Base-by-base conservation (phyloP, 2,797 vertebrate genomes). In the Tympanoctomys barrerae region DNA sequence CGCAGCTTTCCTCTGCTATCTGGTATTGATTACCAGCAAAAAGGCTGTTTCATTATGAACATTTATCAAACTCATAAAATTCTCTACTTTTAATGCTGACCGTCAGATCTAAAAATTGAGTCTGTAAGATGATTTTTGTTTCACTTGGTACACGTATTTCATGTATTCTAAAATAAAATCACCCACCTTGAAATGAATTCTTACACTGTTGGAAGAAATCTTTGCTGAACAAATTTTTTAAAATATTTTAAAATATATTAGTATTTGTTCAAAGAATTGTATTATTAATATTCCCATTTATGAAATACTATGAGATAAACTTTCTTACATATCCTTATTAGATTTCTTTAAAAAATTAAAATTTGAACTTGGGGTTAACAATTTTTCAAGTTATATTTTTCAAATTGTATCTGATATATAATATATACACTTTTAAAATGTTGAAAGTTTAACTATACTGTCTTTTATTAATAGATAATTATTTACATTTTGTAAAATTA, bases 401-500 rank as follows among this genome's bases (percentile, higher is more conserved):
- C 26, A 96, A 16, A 89, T 91, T 68, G 31, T 79, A 8, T 39
- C 2, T 26, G 73, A 12, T 54, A 54, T 21, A 46, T 12, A 26
- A 33, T 57, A 10, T 26, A 31, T 75, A 9, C 78, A 7, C 61
- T 89, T 97, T 94, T 66, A 36, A 96, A 91, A 80, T 96, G 85
- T 90, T 95, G 57, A 49, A 96, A 94, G 70, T 95, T 59, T 21
- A 79, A 5, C 0, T 89, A 77, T 90, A 39, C 22, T 87, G 68
- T 78, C 28, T 84, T 94, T 95, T 80, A 36, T 36, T 95, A 13
- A 87, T 90, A 94, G 66, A 88, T 81, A 57, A 79, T 46, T 80
- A 88, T 87, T 70, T 96, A 3, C 59, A 90, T 89, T 96, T 90
- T 94, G 28, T 1, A 79, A 93, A 95, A 93, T 61, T 78, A 57